These are phyloP conservation scores for Alouatta palliata DNA, from an alignment of 2,113 vertebrate genomes.

Conservation along the genomic window DNA sequence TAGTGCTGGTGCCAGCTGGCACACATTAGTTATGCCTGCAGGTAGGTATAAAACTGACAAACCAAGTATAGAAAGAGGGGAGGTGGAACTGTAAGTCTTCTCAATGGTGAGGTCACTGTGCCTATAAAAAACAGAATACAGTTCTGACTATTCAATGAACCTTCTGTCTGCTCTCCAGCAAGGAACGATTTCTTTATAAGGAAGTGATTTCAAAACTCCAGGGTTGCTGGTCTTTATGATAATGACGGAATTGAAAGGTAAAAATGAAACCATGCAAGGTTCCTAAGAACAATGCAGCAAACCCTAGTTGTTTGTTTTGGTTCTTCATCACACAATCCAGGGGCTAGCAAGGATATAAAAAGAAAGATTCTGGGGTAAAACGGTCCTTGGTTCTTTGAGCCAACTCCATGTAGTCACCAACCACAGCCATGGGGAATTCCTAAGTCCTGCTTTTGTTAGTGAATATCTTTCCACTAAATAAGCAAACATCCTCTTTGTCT, in stretches of 20 bases:
- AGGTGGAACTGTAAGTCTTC: not conserved
- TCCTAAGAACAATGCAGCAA: slow-evolving; percentile 46
- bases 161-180: slow-evolving; percentile 20
- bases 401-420: not conserved
- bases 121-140: not conserved
- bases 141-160: slow-evolving; percentile 33
- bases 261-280: slow-evolving; percentile 19
- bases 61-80: not conserved
- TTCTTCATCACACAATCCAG: slow-evolving; percentile 42
- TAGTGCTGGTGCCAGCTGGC: not conserved
- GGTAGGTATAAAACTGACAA: not conserved
- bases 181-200: slow-evolving; percentile 58
- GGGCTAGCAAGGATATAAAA: slow-evolving; percentile 33
- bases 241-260: slow-evolving; percentile 45
- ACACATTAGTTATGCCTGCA: not conserved
- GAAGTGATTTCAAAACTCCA: slow-evolving; percentile 66
- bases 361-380: not conserved
- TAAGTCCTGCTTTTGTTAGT: not conserved
- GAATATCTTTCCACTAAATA: not conserved
- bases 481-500: slow-evolving; percentile 23
- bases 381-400: not conserved
- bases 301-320: slow-evolving; percentile 57
- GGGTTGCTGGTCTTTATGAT: slow-evolving; percentile 32
- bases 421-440: slow-evolving; percentile 46
- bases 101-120: not conserved